phyloP scores from a whole-genome alignment of 2,888 invertebrate species.

The Camponotus fellah region DNA sequence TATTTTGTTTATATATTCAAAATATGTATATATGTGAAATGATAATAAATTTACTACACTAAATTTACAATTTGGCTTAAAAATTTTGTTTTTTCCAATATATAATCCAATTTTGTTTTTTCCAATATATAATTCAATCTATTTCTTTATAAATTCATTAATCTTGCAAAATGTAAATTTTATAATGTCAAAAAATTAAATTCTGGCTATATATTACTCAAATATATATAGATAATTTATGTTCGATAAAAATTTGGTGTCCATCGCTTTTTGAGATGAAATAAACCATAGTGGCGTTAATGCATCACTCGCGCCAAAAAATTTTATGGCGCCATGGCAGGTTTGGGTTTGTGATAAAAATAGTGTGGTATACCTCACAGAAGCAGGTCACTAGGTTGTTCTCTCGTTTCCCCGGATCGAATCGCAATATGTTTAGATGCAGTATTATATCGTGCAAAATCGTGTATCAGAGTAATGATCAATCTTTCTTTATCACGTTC shows the following conservation, averaged over 20 bases:
- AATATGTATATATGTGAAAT: background rate
- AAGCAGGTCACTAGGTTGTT: slow-evolving; percentile 84
- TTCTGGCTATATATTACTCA: background rate
- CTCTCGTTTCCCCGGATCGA: slow-evolving; percentile 76
- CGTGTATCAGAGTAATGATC: slow-evolving; percentile 3
- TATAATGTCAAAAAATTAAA: background rate
- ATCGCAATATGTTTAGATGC: slow-evolving; percentile 68
- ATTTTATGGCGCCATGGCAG: slow-evolving; percentile 80
- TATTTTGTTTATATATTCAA: background rate
- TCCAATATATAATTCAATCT: background rate
- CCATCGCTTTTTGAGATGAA: slow-evolving; percentile 39
- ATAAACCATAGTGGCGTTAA: slow-evolving; percentile 61
- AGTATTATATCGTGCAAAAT: slow-evolving; percentile 56
- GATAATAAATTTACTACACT: background rate
- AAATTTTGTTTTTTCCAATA: background rate
- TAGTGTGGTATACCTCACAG: slow-evolving; percentile 81
- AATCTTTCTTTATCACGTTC: slow-evolving; percentile 32
- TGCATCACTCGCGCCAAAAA: slow-evolving; percentile 71
- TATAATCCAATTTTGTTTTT: background rate
- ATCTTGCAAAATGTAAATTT: background rate
- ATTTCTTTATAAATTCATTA: slow-evolving; percentile 14
- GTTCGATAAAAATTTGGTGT: slow-evolving; percentile 4
- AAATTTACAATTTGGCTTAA: background rate
- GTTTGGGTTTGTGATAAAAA: slow-evolving; percentile 83
- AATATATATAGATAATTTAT: background rate